Evolutionary conservation across 2,888 invertebrate species (phyloP).

Genomic region (Conchocele bisecta): DNA sequence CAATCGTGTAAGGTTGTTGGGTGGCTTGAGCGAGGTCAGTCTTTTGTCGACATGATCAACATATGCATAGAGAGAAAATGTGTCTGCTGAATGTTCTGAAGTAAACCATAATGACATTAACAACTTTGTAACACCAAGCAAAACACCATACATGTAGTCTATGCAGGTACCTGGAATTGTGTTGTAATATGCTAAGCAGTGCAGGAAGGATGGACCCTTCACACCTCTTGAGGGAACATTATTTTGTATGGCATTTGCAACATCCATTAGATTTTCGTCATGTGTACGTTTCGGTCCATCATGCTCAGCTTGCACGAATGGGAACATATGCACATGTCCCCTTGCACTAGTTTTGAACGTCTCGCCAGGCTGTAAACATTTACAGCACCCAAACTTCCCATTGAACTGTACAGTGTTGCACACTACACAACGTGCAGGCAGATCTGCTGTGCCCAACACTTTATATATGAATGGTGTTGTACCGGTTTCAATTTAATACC

Average conservation of each 20-base stretch:
- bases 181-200: slow-evolving; percentile 23
- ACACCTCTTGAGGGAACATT: slow-evolving; percentile 30
- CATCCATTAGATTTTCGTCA: slow-evolving; percentile 1
- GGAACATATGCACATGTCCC: slow-evolving; percentile 44
- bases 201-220: slow-evolving; percentile 54
- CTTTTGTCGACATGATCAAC: too few relatives aligned
- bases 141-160: slow-evolving; percentile 61
- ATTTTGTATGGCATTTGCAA: slow-evolving; percentile 26
- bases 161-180: slow-evolving; percentile 26
- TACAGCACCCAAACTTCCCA: slow-evolving; percentile 44
- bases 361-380: slow-evolving; percentile 39
- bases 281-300: slow-evolving; percentile 3
- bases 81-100: slow-evolving; percentile 1
- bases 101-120: slow-evolving; percentile 39
- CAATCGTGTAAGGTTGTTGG: slow-evolving; percentile 35
- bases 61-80: slow-evolving; percentile 25
- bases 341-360: slow-evolving; percentile 42
- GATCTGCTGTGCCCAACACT: slow-evolving; percentile 48
- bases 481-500: not conserved
- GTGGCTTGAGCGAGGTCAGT: slow-evolving; percentile 42
- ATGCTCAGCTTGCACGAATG: slow-evolving; percentile 21
- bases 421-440: slow-evolving; percentile 51
- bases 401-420: slow-evolving; percentile 50
- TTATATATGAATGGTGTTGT: too few relatives aligned
- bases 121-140: slow-evolving; percentile 46